phyloP scores from a whole-genome alignment of 2,888 invertebrate species.

The Halictus ligatus region DNA sequence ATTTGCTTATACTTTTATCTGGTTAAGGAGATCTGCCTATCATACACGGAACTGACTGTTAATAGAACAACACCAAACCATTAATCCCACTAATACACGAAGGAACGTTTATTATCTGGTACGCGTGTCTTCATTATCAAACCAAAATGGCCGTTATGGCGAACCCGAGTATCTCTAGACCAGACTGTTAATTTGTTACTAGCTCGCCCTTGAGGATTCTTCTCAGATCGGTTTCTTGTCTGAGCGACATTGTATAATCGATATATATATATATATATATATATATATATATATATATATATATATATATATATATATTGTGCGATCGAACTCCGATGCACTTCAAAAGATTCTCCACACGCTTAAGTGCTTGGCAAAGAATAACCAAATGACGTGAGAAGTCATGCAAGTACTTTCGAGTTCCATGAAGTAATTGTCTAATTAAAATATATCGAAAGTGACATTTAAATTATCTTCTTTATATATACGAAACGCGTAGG shows the following conservation, averaged over 20 bases:
- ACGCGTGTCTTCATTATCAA: constrained; percentile 65
- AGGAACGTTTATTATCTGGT: constrained; percentile 58
- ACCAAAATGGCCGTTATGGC: constrained; percentile 69
- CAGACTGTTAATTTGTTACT: constrained; percentile 36
- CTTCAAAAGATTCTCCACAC: not conserved
- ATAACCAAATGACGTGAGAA: not conserved
- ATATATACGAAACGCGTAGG: not conserved
- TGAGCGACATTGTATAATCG: constrained; percentile 20
- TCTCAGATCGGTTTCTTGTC: constrained; percentile 32
- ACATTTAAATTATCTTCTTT: not conserved
- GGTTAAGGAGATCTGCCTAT: constrained; percentile 21
- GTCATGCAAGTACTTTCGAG: not conserved
- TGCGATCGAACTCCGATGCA: not conserved
- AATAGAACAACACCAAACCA: constrained; percentile 39
- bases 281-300: not conserved
- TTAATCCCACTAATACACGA: constrained; percentile 50
- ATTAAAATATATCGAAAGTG: not conserved
- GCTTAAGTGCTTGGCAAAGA: not conserved
- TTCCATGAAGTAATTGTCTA: not conserved
- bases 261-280: constrained; percentile 7
- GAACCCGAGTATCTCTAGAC: constrained; percentile 51
- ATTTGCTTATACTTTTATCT: constrained; percentile 32
- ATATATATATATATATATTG: not conserved
- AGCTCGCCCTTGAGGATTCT: constrained; percentile 33
- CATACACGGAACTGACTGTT: constrained; percentile 4